These are phyloP conservation scores for Scortum barcoo DNA, from an alignment of 2,113 vertebrate species.

Conservation along the genomic window DNA sequence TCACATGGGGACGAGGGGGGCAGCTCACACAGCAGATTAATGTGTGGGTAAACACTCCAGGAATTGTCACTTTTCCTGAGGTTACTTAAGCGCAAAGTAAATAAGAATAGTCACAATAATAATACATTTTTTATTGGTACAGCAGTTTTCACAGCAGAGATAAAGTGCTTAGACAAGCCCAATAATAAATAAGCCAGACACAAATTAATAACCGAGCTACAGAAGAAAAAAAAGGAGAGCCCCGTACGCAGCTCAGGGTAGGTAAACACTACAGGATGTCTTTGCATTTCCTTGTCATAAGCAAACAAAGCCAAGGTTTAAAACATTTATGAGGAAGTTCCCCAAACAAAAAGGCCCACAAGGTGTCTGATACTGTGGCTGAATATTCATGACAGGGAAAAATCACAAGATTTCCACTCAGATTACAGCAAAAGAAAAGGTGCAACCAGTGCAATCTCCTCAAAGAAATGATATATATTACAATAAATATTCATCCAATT, in stretches of 20 bases:
- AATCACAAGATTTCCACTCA: not conserved
- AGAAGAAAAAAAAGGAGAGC: conserved; percentile 20
- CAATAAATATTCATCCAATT: not conserved
- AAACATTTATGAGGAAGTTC: conserved; percentile 24
- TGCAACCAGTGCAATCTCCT: not conserved
- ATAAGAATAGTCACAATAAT: conserved; percentile 67
- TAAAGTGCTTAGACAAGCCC: conserved; percentile 63
- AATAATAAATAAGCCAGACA: conserved; percentile 65
- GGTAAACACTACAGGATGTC: conserved; percentile 62
- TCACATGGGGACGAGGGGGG: conserved; percentile 45
- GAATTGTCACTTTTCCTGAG: conserved; percentile 64
- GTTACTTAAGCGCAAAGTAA: conserved; percentile 69
- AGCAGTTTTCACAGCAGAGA: conserved; percentile 64
- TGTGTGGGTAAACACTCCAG: conserved; percentile 76
- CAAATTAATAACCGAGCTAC: conserved; percentile 58
- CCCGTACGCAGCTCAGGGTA: conserved; percentile 43
- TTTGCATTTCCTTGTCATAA: conserved; percentile 44
- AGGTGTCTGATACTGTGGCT: not conserved
- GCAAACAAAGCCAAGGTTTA: conserved; percentile 28
- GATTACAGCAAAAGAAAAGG: not conserved
- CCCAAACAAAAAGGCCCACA: conserved; percentile 25
- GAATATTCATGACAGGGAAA: conserved; percentile 18
- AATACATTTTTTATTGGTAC: conserved; percentile 63
- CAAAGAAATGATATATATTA: not conserved
- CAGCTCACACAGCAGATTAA: conserved; percentile 69